phyloP scores from a whole-genome alignment of 2,888 invertebrate genomes.

The Steinernema hermaphroditum region DNA sequence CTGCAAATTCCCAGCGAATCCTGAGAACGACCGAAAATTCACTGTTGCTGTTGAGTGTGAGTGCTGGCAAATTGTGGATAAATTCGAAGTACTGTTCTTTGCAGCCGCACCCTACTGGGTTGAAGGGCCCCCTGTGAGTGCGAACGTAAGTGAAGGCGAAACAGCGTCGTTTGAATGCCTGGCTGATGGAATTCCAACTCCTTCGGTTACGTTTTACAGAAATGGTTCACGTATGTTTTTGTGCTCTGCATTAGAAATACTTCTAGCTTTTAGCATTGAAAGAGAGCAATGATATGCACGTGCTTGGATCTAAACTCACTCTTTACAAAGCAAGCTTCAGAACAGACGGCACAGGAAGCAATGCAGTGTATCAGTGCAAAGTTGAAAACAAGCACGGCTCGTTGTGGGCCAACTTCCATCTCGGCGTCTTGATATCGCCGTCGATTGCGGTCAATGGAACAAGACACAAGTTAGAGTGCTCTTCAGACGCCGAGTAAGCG shows the following conservation, averaged over 20 bases:
- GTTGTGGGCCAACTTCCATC: constrained; percentile 88
- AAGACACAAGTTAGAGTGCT: constrained; percentile 68
- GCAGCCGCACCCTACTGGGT: constrained; percentile 80
- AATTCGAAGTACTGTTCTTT: constrained; percentile 35
- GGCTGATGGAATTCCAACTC: constrained; percentile 86
- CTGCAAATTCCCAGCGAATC: constrained; percentile 72
- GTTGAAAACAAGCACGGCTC: constrained; percentile 95
- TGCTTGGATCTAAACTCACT: constrained; percentile 59
- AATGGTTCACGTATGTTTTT: constrained; percentile 67
- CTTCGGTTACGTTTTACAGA: constrained; percentile 75
- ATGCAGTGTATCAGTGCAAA: constrained; percentile 97
- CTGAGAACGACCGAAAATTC: constrained; percentile 67
- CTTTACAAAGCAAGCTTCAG: constrained; percentile 60
- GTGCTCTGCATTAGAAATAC: constrained; percentile 55
- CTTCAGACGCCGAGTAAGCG: constrained; percentile 70
- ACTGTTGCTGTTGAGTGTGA: constrained; percentile 68
- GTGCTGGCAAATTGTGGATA: constrained; percentile 35
- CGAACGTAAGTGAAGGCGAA: constrained; percentile 89
- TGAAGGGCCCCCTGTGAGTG: constrained; percentile 78
- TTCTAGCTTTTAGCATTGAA: constrained; percentile 3
- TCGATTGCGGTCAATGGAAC: constrained; percentile 64
- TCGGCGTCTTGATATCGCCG: no score
- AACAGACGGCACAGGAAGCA: constrained; percentile 73
- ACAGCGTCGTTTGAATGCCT: constrained; percentile 83
- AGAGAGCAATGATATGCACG: constrained; percentile 16